Evolutionary conservation across 2,888 invertebrate species (phyloP).

Genomic region (Pheosia gnoma): DNA sequence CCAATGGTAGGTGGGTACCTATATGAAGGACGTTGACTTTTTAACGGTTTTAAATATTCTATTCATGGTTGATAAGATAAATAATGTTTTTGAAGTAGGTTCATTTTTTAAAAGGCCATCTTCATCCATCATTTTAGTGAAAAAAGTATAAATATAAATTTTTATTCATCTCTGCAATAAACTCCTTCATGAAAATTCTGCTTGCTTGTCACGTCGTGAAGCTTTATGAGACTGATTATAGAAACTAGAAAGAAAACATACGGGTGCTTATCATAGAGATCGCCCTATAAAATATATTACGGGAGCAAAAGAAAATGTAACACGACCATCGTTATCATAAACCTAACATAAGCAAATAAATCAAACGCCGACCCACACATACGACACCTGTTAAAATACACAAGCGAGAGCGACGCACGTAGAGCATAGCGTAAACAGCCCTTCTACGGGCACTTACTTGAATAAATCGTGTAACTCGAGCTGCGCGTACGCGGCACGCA

Average conservation of each 20-base stretch:
- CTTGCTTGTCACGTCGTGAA: constrained; percentile 16
- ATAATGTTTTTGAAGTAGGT: not conserved
- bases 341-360: constrained; percentile 58
- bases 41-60: not conserved
- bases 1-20: not conserved
- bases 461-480: constrained; percentile 61
- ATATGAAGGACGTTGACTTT: constrained; percentile 4
- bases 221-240: constrained; percentile 34
- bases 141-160: too few species aligned
- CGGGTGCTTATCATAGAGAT: constrained; percentile 58
- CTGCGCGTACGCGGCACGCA: constrained; percentile 41
- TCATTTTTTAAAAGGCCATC: too few species aligned
- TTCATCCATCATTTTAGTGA: too few species aligned
- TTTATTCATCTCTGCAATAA: too few species aligned
- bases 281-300: constrained; percentile 48
- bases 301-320: constrained; percentile 49
- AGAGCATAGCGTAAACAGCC: constrained; percentile 55
- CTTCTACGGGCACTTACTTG: constrained; percentile 57
- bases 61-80: not conserved
- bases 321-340: constrained; percentile 50
- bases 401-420: constrained; percentile 39
- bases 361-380: constrained; percentile 47
- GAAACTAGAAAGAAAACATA: constrained; percentile 41
- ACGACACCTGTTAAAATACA: constrained; percentile 41
- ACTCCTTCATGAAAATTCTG: not conserved